Evolutionary conservation across 2,113 vertebrate genomes (phyloP).

Genomic region (Nasalis larvatus): DNA sequence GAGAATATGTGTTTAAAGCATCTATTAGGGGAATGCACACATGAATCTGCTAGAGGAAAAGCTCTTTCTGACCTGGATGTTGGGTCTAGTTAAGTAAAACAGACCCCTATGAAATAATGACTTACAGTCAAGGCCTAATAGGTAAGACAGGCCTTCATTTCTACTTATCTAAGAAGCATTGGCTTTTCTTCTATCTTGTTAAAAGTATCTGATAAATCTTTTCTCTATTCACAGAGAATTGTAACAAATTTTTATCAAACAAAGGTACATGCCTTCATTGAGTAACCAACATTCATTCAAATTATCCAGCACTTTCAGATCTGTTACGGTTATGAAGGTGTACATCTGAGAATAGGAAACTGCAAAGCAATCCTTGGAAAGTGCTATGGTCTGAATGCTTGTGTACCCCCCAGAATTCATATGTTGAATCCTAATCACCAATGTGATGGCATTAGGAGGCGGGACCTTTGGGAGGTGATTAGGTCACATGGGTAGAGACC

Average conservation of each 20-base stretch:
- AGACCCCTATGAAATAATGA: background rate
- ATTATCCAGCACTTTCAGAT: background rate
- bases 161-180: background rate
- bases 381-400: background rate
- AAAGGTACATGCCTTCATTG: background rate
- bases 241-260: background rate
- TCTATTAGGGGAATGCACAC: background rate
- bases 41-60: too few relatives aligned
- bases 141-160: background rate
- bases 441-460: background rate
- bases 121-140: background rate
- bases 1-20: background rate
- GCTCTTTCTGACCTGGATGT: background rate
- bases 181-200: background rate
- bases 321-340: background rate
- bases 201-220: background rate
- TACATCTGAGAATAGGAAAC: background rate
- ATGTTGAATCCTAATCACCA: background rate
- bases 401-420: background rate
- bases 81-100: background rate
- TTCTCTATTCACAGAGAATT: background rate
- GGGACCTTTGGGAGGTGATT: background rate
- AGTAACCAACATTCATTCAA: background rate
- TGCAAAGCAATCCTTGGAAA: background rate
- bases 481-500: too few relatives aligned